Percentiles rank a stretch among this genome's conserved stretches.
Conservation (phyloP, 2,113 vertebrate genomes). For the Xyrauchen texanus region DNA sequence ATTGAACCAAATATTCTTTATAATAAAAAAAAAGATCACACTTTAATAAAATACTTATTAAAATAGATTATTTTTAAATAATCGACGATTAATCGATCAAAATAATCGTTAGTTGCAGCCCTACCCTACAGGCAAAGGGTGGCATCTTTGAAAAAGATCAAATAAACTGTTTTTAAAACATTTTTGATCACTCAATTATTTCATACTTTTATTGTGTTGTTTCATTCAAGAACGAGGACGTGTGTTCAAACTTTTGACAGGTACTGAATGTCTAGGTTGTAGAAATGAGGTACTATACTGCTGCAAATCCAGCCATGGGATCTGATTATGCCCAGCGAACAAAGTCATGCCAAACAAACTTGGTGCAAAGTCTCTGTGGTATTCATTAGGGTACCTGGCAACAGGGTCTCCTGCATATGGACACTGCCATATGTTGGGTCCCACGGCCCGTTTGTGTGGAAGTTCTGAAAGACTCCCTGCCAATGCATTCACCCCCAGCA, state of each 20-base stretch:
- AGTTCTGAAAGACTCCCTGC: conserved; percentile 59
- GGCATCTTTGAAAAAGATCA: too few species aligned
- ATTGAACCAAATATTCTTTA: too few species aligned
- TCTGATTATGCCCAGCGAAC: conserved; percentile 57
- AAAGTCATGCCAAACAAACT: conserved; percentile 62
- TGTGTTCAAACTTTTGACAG: neutral
- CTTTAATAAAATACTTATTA: too few species aligned
- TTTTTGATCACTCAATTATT: too few species aligned
- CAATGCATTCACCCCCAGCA: conserved; percentile 41
- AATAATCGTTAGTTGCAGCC: too few species aligned
- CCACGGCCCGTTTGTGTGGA: conserved; percentile 60
- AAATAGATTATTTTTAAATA: too few species aligned
- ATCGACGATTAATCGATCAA: too few species aligned
- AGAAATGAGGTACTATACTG: neutral
- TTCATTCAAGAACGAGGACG: too few species aligned
- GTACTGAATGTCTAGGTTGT: neutral
- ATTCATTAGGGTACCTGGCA: conserved; percentile 77
- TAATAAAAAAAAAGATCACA: too few species aligned
- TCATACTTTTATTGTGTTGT: too few species aligned
- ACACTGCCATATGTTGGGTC: conserved; percentile 68
- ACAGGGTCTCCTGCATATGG: conserved; percentile 70
- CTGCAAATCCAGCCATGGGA: conserved; percentile 50
- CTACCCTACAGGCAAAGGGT: too few species aligned
- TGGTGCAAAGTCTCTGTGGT: conserved; percentile 66
- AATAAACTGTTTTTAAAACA: too few species aligned